Evolutionary conservation across 2,113 vertebrate species (phyloP).

Genomic region (Leptodactylus fuscus): DNA sequence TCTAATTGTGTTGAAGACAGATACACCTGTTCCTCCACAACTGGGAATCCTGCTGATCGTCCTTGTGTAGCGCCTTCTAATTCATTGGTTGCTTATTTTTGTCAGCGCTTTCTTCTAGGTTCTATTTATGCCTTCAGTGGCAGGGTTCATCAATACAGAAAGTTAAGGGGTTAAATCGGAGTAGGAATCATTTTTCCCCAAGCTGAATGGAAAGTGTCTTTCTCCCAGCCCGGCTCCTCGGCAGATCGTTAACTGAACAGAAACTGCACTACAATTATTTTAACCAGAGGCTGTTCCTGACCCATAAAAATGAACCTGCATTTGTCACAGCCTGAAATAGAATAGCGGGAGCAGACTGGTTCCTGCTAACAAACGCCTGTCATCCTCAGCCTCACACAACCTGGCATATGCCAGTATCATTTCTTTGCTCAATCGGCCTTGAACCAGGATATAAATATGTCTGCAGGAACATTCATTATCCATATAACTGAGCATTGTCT

Average conservation of each 20-base stretch:
- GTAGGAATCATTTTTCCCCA: constrained; percentile 30
- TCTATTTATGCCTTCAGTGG: constrained; percentile 1
- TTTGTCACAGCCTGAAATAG: constrained; percentile 62
- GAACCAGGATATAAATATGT: constrained; percentile 59
- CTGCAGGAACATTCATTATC: constrained; percentile 60
- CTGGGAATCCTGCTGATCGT: neutral
- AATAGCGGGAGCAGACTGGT: constrained; percentile 48
- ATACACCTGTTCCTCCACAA: neutral
- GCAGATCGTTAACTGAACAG: constrained; percentile 59
- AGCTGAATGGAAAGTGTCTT: constrained; percentile 43
- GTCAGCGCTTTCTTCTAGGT: neutral
- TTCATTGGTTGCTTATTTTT: neutral
- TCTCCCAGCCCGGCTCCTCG: constrained; percentile 38
- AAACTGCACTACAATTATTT: constrained; percentile 61
- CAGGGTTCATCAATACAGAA: neutral
- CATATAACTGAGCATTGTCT: constrained; percentile 46
- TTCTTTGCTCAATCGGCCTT: constrained; percentile 58
- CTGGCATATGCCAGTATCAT: constrained; percentile 61
- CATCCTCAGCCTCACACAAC: constrained; percentile 56
- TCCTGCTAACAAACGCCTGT: constrained; percentile 58
- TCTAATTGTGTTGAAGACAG: neutral
- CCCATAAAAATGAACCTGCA: constrained; percentile 62
- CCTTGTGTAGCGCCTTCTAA: neutral
- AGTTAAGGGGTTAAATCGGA: constrained; percentile 40
- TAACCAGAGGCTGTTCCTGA: constrained; percentile 61